Base-by-base conservation (phyloP, 2,113 vertebrate species). In the Malurus melanocephalus region DNA sequence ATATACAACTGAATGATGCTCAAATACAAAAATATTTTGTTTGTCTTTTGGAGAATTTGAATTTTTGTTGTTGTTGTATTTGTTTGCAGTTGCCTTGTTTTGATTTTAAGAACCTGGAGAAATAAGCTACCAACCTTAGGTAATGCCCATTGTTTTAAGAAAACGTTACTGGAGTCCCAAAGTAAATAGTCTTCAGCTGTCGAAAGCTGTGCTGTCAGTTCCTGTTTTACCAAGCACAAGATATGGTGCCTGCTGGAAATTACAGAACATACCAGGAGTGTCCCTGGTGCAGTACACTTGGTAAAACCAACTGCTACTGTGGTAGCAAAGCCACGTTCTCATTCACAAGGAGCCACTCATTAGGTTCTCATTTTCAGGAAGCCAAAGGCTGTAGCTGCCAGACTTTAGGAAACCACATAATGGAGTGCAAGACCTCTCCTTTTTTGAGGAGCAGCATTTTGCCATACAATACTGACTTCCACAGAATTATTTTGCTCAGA, bases 401-500 rank as follows among this genome's bases (percentile, higher is more conserved):
- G 16, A 43, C 27, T n/a, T 56, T 35, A 12, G 14, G 10, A 15
- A 72, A 27, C 8, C 33, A 30, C 0, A 0, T 43, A 51, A 75
- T 6, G 7, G 8, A 40, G 5, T 75, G 30, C 33, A 55, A 78
- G 30, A 64, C 9, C 49, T 40, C 15, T 9, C 3, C 18, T 10
- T 72, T 64, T 89, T 43, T 23, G 17, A 56, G 26, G 11, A 80
- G 13, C 13, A 33, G 24, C 26, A 24, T 48, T 46, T 75, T 72
- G 46, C 35, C 61, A 15, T 35, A 40, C 61, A 88, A 53, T 26
- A 59, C 5, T 16, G n/a, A 35, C 16, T 86, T 61, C 26, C 33
- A 57, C 45, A 38, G 56, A 71, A 85, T 55, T 87, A 27, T 55
- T 84, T 75, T 49, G 5, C 28, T 71, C 18, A 51, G 71, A 64